A percentile compares a stretch with the other conserved stretches of the same genome.
phyloP scores from a whole-genome alignment of 1,140 invertebrate species.

The Platorchestia sp. region DNA sequence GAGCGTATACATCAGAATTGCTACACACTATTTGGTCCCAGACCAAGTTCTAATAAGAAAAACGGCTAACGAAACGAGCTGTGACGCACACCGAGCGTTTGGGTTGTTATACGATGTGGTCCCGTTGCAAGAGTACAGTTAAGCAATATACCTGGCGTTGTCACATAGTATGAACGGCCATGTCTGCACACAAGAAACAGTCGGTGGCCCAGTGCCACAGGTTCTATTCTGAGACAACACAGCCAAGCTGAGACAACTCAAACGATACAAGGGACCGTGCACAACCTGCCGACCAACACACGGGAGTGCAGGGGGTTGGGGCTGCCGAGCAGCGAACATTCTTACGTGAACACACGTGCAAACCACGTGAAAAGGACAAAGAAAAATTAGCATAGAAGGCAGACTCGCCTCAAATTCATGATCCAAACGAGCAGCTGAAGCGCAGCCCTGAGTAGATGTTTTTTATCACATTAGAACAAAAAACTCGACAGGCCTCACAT shows the following conservation, averaged over 20 bases:
- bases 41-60: neutral
- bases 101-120: neutral
- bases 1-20: neutral
- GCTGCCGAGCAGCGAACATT: neutral
- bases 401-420: neutral
- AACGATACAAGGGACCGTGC: conserved; percentile 27
- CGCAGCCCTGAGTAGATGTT: neutral
- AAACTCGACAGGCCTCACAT: neutral
- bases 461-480: neutral
- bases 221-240: conserved; percentile 33
- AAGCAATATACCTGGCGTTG: neutral
- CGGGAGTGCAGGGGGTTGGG: neutral
- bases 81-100: neutral
- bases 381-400: neutral
- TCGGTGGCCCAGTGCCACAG: conserved; percentile 31
- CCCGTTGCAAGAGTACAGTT: neutral
- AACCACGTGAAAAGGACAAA: neutral
- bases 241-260: neutral
- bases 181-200: conserved; percentile 27
- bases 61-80: neutral
- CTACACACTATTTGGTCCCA: neutral
- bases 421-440: neutral
- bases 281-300: neutral
- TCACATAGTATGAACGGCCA: neutral
- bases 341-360: conserved; percentile 11